phyloP scores from a whole-genome alignment of 2,113 vertebrate species.

The Saimiri boliviensis region DNA sequence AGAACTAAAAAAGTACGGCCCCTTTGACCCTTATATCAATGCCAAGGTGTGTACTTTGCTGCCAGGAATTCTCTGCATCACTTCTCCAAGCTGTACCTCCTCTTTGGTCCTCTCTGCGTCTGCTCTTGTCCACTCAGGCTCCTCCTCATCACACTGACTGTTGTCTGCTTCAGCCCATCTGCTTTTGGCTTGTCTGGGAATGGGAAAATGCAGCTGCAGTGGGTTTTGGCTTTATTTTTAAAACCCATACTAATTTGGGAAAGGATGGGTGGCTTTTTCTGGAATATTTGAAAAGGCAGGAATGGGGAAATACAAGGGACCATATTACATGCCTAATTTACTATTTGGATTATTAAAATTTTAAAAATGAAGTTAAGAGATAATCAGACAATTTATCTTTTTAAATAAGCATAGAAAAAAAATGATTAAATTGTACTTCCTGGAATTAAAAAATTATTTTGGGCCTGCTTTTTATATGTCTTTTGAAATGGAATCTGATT shows the following conservation, averaged over 20 bases:
- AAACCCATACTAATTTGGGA: slow-evolving; percentile 65
- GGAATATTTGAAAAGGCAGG: neutral
- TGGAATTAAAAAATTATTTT: slow-evolving; percentile 65
- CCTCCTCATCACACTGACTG: slow-evolving; percentile 61
- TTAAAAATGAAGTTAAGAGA: neutral
- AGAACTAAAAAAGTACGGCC: slow-evolving; percentile 99
- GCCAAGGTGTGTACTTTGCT: slow-evolving; percentile 99
- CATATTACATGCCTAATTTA: neutral
- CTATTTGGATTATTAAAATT: neutral
- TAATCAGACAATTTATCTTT: neutral
- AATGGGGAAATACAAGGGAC: neutral
- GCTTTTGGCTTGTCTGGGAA: slow-evolving; percentile 70
- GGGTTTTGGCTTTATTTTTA: slow-evolving; percentile 69
- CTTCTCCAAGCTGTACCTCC: slow-evolving; percentile 75
- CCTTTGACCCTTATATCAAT: slow-evolving; percentile 99
- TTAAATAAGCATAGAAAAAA: slow-evolving; percentile 21
- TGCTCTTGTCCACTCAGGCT: slow-evolving; percentile 58
- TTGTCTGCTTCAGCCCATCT: slow-evolving; percentile 74
- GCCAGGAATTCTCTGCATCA: slow-evolving; percentile 83
- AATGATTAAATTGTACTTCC: slow-evolving; percentile 12
- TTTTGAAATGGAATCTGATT: slow-evolving; percentile 54
- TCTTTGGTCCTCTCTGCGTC: neutral
- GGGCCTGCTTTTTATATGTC: slow-evolving; percentile 55
- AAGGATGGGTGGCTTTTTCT: slow-evolving; percentile 61
- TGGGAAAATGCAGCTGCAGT: slow-evolving; percentile 65